Base-by-base conservation (phyloP, 2,888 invertebrate genomes). In the Xestia sexstrigata region DNA sequence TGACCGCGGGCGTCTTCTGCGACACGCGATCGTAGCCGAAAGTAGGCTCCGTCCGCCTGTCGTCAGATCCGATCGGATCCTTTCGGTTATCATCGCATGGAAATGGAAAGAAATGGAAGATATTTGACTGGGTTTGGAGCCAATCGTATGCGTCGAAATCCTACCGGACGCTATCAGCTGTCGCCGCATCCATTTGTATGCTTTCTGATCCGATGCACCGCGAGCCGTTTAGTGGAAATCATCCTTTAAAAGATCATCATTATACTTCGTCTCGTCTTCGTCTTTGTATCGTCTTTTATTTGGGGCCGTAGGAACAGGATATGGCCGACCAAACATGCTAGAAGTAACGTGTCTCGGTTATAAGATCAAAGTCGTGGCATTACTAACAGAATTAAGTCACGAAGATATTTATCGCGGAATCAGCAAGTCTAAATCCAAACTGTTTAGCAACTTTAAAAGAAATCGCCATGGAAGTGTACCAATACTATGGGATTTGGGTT, bases 381-480 rank as follows among this genome's bases (percentile, higher is more conserved):
- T 63, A 42, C 52, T 71, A 74, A 85, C 49, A 74, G 58, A 74
- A 72, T 77, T 60, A 49, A 74, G 69, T 23, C 74, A 63, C 77
- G 77, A 74, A 83, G 76, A 83, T 80, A 84, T 84, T 81, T 83
- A 76, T 83, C 81, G 60, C 26, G 4, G 0, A 55, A 83, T 84
- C 81, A 84, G 84, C 83, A 83, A 84, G 73, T 84, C 81, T 71
- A 81, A 84, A 72, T 30, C 7, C 52, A 20, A 74, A 69, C 42
- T 62, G 63, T 13, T 63, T 78, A 71, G 62, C 52, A n/a, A 30
- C 26, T 69, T 71, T 63, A 30, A 58, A 71, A 67, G 67, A 78
- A 63, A 20, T 70, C 26, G 23, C 26, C 52, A 77, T 81, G 62
- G 23, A 77, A 77, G 77, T 77, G 62, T 82, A 68, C 81, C 80